Evolutionary conservation across 1,140 invertebrate genomes (phyloP), one percentile per base, ranked within the genome.

Genomic region (Trachymyrmex cornetzi): DNA sequence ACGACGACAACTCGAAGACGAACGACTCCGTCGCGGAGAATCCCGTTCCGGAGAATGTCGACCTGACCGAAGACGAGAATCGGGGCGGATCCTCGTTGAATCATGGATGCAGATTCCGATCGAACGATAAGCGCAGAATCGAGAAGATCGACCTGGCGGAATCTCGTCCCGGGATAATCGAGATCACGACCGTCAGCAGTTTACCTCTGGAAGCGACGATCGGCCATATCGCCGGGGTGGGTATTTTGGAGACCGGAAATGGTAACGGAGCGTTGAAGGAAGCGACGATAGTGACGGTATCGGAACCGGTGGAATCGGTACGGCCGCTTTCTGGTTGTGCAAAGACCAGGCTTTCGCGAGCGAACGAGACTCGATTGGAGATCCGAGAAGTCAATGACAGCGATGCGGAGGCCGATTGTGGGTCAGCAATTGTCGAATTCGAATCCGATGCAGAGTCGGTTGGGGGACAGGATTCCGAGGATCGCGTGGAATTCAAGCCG

Each of bases 361-460:
- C 53, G 30, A 61, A 12, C n/a, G 27, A 0, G 67, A 90, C 48
- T 63, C 74, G 87, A 16, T 69, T 95, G 50, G 94, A 95, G 75
- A 95, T 95, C 27, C 93, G 79, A 19, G 95, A 95, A 59, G 89
- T 95, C 27, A 93, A 88, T 57, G 94, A 95, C 63, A 89, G 88
- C 71, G 94, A 95, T 24, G 64, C 88, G 11, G 93, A 94, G n/a
- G 66, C 38, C 4, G 90, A 92, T 0, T 91, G 79, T 81, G 74
- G 74, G 3, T 86, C 66, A n/a, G 95, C 19, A 2, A 93, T 97
- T 64, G 94, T 95, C 14, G 96, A 96, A 91, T 95, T 95, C 48
- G 96, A 96, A 64, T 96, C 96, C 1, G 96, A 97, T 87, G 91
- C 95, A 61, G 96, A 96, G 81, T 94, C 90, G 85, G 91, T 91